Percentiles rank a stretch among this genome's conserved stretches.
These are phyloP conservation scores for Drosophila melanosoma DNA, from an alignment of 2,888 invertebrate genomes.

Conservation along the genomic window DNA sequence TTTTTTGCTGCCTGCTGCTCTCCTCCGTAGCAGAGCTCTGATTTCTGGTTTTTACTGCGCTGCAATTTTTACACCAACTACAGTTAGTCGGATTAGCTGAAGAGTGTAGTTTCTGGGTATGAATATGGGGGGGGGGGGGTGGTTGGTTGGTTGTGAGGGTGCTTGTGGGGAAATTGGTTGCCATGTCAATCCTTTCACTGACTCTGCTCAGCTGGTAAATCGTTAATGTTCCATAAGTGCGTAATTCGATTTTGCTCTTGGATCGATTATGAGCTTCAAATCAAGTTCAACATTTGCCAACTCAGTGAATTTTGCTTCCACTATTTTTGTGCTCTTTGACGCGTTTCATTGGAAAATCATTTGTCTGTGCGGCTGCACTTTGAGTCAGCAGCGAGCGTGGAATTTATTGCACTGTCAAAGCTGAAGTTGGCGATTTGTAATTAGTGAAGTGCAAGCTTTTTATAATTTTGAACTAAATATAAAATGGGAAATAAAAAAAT, in stretches of 20 bases:
- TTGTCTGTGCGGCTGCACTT: not conserved
- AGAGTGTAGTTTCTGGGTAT: not conserved
- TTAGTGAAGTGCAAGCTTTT: not conserved
- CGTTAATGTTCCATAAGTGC: constrained; percentile 13
- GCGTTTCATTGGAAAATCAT: not conserved
- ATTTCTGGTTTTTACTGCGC: constrained; percentile 7
- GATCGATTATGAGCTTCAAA: constrained; percentile 33
- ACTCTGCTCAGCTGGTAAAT: constrained; percentile 31
- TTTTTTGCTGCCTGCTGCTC: constrained; percentile 12
- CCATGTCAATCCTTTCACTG: constrained; percentile 7
- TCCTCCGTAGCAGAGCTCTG: not conserved
- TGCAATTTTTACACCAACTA: constrained; percentile 39
- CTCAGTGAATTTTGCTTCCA: constrained; percentile 7
- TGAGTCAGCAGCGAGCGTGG: not conserved
- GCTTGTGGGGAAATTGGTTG: too few relatives aligned
- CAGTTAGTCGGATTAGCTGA: constrained; percentile 13
- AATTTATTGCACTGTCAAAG: not conserved
- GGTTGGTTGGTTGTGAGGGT: too few relatives aligned
- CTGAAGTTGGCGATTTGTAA: not conserved
- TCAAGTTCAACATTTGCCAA: constrained; percentile 15
- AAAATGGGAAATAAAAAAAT: too few relatives aligned
- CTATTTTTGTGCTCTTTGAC: not conserved
- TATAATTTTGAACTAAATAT: not conserved
- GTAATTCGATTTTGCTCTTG: constrained; percentile 38
- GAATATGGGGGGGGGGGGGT: accelerated